Conservation (phyloP, 2,113 vertebrate genomes). For the Aleadryas rufinucha region DNA sequence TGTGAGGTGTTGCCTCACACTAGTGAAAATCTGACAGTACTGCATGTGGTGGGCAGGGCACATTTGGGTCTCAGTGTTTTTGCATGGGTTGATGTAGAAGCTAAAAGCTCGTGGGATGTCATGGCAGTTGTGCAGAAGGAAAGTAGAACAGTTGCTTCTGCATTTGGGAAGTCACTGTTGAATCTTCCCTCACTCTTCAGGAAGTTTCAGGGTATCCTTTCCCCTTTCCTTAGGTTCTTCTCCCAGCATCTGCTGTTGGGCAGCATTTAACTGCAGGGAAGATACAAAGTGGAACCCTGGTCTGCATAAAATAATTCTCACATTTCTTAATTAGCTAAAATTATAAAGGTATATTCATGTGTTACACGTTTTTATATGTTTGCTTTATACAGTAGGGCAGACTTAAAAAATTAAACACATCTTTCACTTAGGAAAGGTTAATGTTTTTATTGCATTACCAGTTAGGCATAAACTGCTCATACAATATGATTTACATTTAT, state of each 20-base stretch:
- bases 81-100: not conserved
- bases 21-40: not conserved
- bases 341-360: not conserved
- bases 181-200: not conserved
- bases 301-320: not conserved
- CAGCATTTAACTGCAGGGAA: not conserved
- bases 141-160: not conserved
- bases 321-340: not conserved
- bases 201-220: not conserved
- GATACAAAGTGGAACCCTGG: not conserved
- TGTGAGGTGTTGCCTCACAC: not conserved
- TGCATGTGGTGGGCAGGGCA: rapidly evolving
- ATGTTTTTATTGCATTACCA: not conserved
- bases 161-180: not conserved
- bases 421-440: not conserved
- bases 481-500: not conserved
- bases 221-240: not conserved
- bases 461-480: not conserved
- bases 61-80: not conserved
- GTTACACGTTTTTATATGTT: not conserved
- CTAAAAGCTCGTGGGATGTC: not conserved
- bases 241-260: not conserved
- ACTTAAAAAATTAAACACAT: not conserved
- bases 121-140: not conserved
- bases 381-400: not conserved